A percentile compares a stretch with the other conserved stretches of the same genome.
phyloP scores from a whole-genome alignment of 2,113 vertebrate species.

The Corythornis cristatus region DNA sequence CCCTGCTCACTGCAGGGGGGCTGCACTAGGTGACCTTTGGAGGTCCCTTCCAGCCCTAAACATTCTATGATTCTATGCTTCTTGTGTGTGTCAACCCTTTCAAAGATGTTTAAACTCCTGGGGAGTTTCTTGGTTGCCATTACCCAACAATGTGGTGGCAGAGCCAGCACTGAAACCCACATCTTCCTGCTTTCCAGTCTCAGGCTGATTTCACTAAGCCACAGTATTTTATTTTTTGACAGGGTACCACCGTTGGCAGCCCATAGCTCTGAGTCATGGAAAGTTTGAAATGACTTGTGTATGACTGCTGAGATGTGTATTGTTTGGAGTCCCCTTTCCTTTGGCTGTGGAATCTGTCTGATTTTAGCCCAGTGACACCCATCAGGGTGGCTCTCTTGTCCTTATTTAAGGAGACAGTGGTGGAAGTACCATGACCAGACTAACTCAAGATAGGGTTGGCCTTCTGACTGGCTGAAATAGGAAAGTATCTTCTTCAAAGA shows the following conservation, averaged over 20 bases:
- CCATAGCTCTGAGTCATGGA: not conserved
- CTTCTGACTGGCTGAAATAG: not conserved
- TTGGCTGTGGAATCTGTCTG: not conserved
- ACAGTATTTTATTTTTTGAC: not conserved
- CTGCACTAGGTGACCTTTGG: too few relatives aligned
- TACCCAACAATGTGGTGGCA: not conserved
- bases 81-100: not conserved
- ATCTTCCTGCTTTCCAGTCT: not conserved
- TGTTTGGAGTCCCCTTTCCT: not conserved
- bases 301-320: rapidly evolving
- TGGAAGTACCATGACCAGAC: not conserved
- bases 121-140: not conserved
- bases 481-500: slow-evolving; percentile 19
- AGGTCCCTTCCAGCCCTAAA: too few relatives aligned
- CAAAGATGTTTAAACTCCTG: not conserved
- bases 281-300: not conserved
- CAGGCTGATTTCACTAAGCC: not conserved
- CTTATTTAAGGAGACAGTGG: not conserved
- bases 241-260: not conserved
- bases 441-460: not conserved
- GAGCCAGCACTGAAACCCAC: not conserved
- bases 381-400: not conserved
- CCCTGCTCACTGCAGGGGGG: too few relatives aligned
- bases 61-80: not conserved
- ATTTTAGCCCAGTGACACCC: not conserved